These are phyloP conservation scores for Brachionus angularis DNA, from an alignment of 1,140 invertebrate species.

Conservation along the genomic window DNA sequence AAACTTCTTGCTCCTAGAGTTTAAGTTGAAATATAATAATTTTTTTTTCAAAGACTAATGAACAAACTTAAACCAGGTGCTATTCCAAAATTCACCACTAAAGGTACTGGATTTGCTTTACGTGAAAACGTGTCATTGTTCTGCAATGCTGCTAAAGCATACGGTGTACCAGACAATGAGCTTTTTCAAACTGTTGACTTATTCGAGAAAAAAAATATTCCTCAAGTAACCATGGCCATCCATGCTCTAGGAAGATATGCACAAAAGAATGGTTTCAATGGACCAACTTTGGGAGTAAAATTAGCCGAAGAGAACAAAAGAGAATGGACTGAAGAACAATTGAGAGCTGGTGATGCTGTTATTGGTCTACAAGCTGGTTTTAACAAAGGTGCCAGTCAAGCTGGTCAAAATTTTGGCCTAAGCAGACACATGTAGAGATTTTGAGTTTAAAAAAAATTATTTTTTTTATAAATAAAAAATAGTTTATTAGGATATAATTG, in stretches of 20 bases:
- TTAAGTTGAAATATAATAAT: no score
- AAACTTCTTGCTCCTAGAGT: no score
- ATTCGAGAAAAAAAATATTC: slow-evolving; percentile 86
- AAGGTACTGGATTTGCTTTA: slow-evolving; percentile 84
- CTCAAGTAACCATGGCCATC: slow-evolving; percentile 81
- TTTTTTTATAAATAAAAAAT: no score
- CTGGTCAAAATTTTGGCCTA: slow-evolving; percentile 85
- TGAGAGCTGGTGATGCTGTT: slow-evolving; percentile 79
- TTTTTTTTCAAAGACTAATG: slow-evolving; percentile 63
- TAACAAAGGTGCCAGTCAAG: slow-evolving; percentile 76
- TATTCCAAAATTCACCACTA: slow-evolving; percentile 77
- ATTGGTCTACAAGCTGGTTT: slow-evolving; percentile 76
- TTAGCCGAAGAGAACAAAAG: slow-evolving; percentile 66
- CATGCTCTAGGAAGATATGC: slow-evolving; percentile 85
- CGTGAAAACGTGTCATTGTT: slow-evolving; percentile 90
- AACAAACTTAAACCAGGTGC: slow-evolving; percentile 78
- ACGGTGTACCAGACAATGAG: slow-evolving; percentile 81
- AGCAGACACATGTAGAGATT: slow-evolving; percentile 65
- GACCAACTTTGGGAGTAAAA: slow-evolving; percentile 45
- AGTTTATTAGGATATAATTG: no score
- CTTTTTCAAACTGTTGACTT: slow-evolving; percentile 89
- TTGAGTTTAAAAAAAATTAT: slow-evolving; percentile 18
- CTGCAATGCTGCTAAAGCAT: slow-evolving; percentile 65
- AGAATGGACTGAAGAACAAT: slow-evolving; percentile 72
- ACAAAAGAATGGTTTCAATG: slow-evolving; percentile 44